Evolutionary conservation across 2,888 invertebrate genomes (phyloP), one percentile per base, ranked within the genome.

Genomic region (Tipula vernalis): DNA sequence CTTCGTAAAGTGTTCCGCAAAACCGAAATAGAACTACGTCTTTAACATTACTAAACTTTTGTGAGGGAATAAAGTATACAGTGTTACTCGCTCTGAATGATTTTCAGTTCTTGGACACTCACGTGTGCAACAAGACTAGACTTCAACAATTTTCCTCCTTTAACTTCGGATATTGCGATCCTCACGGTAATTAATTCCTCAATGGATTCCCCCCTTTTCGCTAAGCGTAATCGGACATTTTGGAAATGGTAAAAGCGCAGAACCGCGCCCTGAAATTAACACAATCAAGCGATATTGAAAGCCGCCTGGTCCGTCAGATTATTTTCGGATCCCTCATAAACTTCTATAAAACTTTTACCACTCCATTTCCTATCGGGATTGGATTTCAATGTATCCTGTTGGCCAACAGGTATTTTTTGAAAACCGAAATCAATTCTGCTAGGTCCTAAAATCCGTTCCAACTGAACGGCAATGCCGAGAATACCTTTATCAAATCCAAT

Each of bases 401-500:
- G 93, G 10, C 96, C 96, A 6, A 91, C 89, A 0, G 98, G 98
- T 83, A 98, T 93, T 89, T 96, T 96, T 12, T 98, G 91, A 86
- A 97, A 93, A 8, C 98, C 98, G 87, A 92, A 92, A 88, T 93
- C 93, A 13, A 97, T 92, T 89, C 94, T 93, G 89, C 94, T 93
- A 0, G 92, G 89, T 0, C 93, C 93, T 83, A 92, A 91, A 57
- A 95, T 92, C n/a, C 91, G 91, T 89, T 96, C 95, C 3, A 97
- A 90, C 89, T 95, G 94, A 86, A 93, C 91, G 0, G 97, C 96
- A 98, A 99, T 98, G 86, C 95, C 95, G 88, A 96, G 93, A 0
- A 97, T 98, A 0, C 98, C 98, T 92, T 99, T 98, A 0, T 98
- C 98, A 90, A 97, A 96, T 0, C 98, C 98, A 83, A 96, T 93